phyloP scores from a whole-genome alignment of 1,140 invertebrate species.

The Macrotrachela quadricornifera region DNA sequence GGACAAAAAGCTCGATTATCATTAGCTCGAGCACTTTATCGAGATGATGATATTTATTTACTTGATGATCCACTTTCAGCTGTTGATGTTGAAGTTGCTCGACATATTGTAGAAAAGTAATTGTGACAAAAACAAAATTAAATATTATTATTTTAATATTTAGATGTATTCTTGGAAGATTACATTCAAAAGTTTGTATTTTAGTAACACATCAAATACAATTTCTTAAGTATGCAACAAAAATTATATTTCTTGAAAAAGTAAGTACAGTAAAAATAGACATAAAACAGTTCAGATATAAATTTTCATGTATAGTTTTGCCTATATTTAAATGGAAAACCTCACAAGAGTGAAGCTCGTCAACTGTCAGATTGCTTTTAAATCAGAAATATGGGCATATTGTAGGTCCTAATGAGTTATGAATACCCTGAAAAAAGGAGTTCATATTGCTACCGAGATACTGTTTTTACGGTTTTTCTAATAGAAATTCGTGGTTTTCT shows the following conservation, averaged over 20 bases:
- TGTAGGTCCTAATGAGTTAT: background rate
- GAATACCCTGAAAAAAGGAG: no score
- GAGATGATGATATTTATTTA: slow-evolving; percentile 52
- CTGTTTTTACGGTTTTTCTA: no score
- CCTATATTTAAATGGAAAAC: background rate
- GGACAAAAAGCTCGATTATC: slow-evolving; percentile 74
- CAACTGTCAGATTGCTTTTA: background rate
- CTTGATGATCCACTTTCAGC: slow-evolving; percentile 60
- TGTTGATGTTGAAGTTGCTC: slow-evolving; percentile 70
- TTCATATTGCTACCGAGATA: no score
- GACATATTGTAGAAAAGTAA: slow-evolving; percentile 69
- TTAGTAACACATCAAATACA: slow-evolving; percentile 67
- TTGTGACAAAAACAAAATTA: slow-evolving; percentile 34
- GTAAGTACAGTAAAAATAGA: slow-evolving; percentile 26
- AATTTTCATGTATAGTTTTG: background rate
- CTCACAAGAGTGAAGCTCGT: background rate
- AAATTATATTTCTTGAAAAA: slow-evolving; percentile 52
- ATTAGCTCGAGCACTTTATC: slow-evolving; percentile 48
- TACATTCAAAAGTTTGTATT: slow-evolving; percentile 50
- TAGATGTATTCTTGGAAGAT: slow-evolving; percentile 37
- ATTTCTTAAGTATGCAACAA: slow-evolving; percentile 49
- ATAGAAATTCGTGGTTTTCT: no score
- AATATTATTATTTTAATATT: background rate
- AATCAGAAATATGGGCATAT: background rate
- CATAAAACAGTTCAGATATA: background rate